These are phyloP conservation scores for Acanthurus tractus DNA, from an alignment of 2,797 vertebrate genomes.

Conservation along the genomic window DNA sequence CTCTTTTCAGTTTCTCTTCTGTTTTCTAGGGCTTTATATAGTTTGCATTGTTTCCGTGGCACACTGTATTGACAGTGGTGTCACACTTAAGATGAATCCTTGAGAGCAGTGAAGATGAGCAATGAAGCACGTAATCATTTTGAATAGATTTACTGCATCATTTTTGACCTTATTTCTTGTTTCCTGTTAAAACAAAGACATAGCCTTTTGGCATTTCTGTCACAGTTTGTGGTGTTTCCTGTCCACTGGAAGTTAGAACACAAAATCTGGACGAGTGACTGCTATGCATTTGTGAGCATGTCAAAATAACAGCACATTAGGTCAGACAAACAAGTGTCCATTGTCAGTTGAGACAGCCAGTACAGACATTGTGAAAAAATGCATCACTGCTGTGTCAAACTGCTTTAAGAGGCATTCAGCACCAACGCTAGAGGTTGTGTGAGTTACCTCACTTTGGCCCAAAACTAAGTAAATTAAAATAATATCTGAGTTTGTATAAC, in stretches of 20 bases:
- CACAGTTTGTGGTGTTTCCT: constrained; percentile 58
- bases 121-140: constrained; percentile 78
- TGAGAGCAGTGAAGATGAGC: constrained; percentile 69
- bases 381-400: constrained; percentile 8
- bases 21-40: constrained; percentile 84
- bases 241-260: constrained; percentile 18
- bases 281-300: constrained; percentile 13
- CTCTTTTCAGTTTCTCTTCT: constrained; percentile 69
- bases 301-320: constrained; percentile 11
- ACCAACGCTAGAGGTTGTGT: constrained; percentile 29
- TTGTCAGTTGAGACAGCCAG: constrained; percentile 22
- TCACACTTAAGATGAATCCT: constrained; percentile 80
- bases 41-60: constrained; percentile 83
- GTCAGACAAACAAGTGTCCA: constrained; percentile 23
- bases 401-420: constrained; percentile 22
- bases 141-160: constrained; percentile 81
- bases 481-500: neutral
- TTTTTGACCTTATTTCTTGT: constrained; percentile 84
- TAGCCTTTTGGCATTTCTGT: constrained; percentile 63
- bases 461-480: neutral
- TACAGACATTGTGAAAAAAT: neutral
- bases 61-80: constrained; percentile 77
- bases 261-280: constrained; percentile 37
- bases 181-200: constrained; percentile 82
- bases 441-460: constrained; percentile 6